Percentiles rank a stretch among this genome's conserved stretches.
phyloP scores from a whole-genome alignment of 1,140 invertebrate species.

The Oppia nitens region DNA sequence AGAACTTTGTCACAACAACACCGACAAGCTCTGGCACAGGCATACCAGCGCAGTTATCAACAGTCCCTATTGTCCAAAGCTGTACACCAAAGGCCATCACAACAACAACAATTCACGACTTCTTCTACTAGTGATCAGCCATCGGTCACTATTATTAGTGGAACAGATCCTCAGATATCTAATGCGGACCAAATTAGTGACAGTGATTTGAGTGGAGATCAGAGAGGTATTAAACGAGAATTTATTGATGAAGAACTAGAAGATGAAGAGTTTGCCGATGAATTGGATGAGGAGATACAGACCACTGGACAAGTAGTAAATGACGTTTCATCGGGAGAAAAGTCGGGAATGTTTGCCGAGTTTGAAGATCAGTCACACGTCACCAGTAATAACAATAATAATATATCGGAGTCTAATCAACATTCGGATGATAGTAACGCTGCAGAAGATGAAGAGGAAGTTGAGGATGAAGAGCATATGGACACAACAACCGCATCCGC shows the following conservation, averaged over 20 bases:
- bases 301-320: too few species aligned
- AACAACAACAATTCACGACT: too few species aligned
- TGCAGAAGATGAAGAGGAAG: too few species aligned
- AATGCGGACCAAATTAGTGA: neutral
- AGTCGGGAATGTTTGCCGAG: neutral
- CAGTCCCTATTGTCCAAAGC: neutral
- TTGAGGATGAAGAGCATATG: neutral
- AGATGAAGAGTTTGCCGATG: neutral
- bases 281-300: neutral
- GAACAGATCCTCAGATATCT: neutral
- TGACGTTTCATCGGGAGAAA: too few species aligned
- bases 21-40: too few species aligned
- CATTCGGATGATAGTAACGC: neutral
- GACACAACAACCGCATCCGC: neutral
- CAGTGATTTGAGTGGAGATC: neutral
- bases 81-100: too few species aligned
- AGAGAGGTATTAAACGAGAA: neutral
- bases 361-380: neutral
- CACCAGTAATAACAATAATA: neutral
- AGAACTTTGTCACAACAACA: neutral
- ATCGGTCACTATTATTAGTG: too few species aligned
- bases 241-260: neutral
- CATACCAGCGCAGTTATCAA: neutral
- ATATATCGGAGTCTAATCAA: neutral
- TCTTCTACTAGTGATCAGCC: too few species aligned